These are phyloP conservation scores for Agonopterix alstromeriana DNA, from an alignment of 2,888 invertebrate species.

Conservation along the genomic window DNA sequence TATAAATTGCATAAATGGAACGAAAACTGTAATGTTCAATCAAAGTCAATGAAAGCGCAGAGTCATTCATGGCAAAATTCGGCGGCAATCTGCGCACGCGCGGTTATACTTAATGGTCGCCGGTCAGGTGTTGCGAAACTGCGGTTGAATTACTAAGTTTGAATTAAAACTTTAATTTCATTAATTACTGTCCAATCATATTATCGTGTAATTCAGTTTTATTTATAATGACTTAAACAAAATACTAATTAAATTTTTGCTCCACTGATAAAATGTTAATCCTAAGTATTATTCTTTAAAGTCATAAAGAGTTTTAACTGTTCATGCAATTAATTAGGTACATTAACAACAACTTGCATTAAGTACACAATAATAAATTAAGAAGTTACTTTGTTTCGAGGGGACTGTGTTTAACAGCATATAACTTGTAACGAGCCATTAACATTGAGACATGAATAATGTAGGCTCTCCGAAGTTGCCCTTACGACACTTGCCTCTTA, in stretches of 20 bases:
- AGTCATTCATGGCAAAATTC: conserved; percentile 20
- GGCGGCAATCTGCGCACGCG: conserved; percentile 23
- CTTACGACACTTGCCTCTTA: conserved; percentile 13
- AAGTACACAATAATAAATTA: conserved; percentile 14
- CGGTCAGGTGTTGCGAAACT: conserved; percentile 22
- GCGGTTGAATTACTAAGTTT: conserved; percentile 3
- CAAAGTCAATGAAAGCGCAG: conserved; percentile 12
- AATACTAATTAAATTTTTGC: too few species aligned
- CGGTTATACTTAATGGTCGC: too few species aligned
- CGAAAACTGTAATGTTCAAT: conserved; percentile 12
- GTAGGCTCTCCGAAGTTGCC: conserved; percentile 13
- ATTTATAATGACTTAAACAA: too few species aligned
- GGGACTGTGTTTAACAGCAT: conserved; percentile 15
- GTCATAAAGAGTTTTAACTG: conserved; percentile 5
- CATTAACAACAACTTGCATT: conserved; percentile 3
- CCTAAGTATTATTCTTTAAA: too few species aligned
- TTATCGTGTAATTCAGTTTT: too few species aligned
- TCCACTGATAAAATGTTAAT: too few species aligned
- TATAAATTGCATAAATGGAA: too few species aligned
- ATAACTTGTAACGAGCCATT: conserved; percentile 19
- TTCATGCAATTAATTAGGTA: conserved; percentile 3
- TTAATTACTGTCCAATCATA: too few species aligned
- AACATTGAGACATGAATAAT: conserved; percentile 31
- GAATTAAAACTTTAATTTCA: too few species aligned
- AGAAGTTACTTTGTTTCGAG: conserved; percentile 11